Evolutionary conservation across 2,797 vertebrate species (phyloP).

Genomic region (Silurus lanzhouensis): DNA sequence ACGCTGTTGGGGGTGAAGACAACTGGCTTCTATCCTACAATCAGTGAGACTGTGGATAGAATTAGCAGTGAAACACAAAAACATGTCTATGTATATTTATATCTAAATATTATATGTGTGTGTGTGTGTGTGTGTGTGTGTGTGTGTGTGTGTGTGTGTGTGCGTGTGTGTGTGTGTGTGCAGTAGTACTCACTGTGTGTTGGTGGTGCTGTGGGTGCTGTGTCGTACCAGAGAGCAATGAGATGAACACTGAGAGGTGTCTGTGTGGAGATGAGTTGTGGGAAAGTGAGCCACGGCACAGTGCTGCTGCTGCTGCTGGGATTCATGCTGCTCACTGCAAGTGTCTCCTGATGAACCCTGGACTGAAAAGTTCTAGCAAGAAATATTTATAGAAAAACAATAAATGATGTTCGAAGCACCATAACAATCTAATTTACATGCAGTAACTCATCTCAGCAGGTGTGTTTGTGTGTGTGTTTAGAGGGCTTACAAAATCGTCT

Average conservation of each 20-base stretch:
- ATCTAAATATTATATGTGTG: no score
- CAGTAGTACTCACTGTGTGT: slow-evolving; percentile 72
- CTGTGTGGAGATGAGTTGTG: slow-evolving; percentile 43
- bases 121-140: background rate
- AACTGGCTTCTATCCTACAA: slow-evolving; percentile 69
- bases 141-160: background rate
- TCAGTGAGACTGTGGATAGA: slow-evolving; percentile 37
- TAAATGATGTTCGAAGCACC: background rate
- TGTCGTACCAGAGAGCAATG: slow-evolving; percentile 65
- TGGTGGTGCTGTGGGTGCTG: slow-evolving; percentile 68
- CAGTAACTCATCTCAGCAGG: no score
- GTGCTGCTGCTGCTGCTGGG: slow-evolving; percentile 84
- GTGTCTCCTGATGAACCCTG: slow-evolving; percentile 83
- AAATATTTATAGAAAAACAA: slow-evolving; percentile 39
- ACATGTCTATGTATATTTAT: no score
- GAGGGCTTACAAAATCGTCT: background rate
- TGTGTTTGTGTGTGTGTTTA: background rate
- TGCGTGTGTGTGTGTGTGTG: background rate
- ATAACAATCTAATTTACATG: no score
- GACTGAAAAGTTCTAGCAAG: slow-evolving; percentile 74
- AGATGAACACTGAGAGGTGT: slow-evolving; percentile 60
- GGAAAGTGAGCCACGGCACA: slow-evolving; percentile 70
- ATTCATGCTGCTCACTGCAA: slow-evolving; percentile 81
- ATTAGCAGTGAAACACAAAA: no score
- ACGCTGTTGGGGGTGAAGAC: slow-evolving; percentile 70